A percentile compares a stretch with the other conserved stretches of the same genome.
Evolutionary conservation across 2,797 vertebrate genomes (phyloP).

Genomic region (Smutsia temminckii): DNA sequence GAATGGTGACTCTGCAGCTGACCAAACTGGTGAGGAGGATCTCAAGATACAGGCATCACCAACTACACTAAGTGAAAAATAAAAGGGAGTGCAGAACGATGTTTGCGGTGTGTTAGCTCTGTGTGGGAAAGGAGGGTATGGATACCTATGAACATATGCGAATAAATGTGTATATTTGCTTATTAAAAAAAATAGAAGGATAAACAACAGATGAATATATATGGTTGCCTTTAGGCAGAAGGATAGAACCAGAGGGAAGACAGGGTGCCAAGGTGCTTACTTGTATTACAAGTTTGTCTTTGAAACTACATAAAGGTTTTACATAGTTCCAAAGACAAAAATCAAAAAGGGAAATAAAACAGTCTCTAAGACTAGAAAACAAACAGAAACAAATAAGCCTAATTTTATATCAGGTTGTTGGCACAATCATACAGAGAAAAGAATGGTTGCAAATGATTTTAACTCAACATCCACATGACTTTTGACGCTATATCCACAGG

Average conservation of each 20-base stretch:
- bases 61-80: background rate
- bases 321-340: background rate
- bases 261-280: background rate
- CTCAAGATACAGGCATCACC: accelerated
- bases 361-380: conserved; percentile 30
- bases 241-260: background rate
- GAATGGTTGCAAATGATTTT: conserved; percentile 14
- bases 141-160: no score
- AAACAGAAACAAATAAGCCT: background rate
- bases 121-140: background rate
- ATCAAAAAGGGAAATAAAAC: conserved; percentile 12
- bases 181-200: background rate
- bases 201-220: background rate
- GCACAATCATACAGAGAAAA: background rate
- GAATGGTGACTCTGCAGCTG: background rate
- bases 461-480: background rate
- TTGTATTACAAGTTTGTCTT: background rate
- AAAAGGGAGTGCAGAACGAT: background rate
- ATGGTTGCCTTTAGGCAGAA: background rate
- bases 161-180: background rate
- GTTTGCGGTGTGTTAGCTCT: background rate
- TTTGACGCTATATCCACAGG: background rate
- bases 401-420: background rate
- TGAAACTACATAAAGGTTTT: background rate
- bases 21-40: accelerated